A percentile compares a stretch with the other conserved stretches of the same genome.
Conservation (phyloP, 2,113 vertebrate genomes). For the Chascanopsetta lugubris region DNA sequence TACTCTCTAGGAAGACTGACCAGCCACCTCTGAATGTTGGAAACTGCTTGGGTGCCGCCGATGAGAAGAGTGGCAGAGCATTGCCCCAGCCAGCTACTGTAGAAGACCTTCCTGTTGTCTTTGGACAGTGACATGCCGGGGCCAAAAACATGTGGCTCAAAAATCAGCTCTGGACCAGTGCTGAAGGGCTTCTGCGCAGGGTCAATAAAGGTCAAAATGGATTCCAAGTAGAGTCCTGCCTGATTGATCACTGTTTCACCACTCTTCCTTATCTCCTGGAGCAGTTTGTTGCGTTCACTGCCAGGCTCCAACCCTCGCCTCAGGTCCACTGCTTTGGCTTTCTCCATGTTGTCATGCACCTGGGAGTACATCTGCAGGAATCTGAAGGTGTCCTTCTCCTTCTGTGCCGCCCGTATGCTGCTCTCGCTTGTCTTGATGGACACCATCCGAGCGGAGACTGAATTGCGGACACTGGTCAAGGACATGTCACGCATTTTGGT, state of each 20-base stretch:
- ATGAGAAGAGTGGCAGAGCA: constrained; percentile 23
- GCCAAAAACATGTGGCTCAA: constrained; percentile 19
- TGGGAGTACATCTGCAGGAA: constrained; percentile 69
- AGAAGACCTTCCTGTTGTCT: constrained; percentile 52
- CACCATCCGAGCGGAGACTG: constrained; percentile 61
- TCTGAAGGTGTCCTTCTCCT: constrained; percentile 60
- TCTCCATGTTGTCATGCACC: constrained; percentile 62
- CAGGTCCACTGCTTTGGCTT: constrained; percentile 62
- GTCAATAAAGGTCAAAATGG: constrained; percentile 60
- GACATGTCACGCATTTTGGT: constrained; percentile 46
- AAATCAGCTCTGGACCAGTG: constrained; percentile 21
- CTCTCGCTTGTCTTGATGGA: constrained; percentile 49
- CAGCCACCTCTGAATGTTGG: constrained; percentile 41
- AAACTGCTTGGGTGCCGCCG: not conserved
- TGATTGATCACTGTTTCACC: constrained; percentile 37
- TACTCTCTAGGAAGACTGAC: constrained; percentile 18
- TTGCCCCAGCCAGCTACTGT: not conserved
- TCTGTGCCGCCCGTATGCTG: constrained; percentile 56
- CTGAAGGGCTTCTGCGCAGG: constrained; percentile 27
- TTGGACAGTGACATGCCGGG: constrained; percentile 42
- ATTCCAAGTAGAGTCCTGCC: constrained; percentile 23
- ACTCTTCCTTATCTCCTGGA: constrained; percentile 40
- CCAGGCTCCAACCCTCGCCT: constrained; percentile 49
- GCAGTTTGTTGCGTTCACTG: constrained; percentile 36
- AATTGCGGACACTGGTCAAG: constrained; percentile 56